Percentiles rank a stretch among this genome's conserved stretches.
Evolutionary conservation across 1,140 invertebrate genomes (phyloP).

Genomic region (Limonius californicus): DNA sequence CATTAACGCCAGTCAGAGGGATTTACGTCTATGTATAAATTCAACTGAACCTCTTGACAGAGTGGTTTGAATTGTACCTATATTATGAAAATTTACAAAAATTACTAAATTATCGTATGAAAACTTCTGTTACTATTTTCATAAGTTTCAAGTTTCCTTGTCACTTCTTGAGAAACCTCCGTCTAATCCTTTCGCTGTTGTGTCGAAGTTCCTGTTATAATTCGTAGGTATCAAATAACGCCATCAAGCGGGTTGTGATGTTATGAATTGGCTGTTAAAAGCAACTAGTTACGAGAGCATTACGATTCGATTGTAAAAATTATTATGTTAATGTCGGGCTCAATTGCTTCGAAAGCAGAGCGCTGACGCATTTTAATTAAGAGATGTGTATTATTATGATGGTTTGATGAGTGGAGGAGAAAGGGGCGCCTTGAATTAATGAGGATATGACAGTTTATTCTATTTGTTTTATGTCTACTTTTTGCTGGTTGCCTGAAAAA

Average conservation of each 20-base stretch:
- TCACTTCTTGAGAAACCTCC: background rate
- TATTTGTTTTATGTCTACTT: conserved; percentile 11
- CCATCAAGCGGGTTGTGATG: background rate
- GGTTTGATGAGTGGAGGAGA: conserved; percentile 8
- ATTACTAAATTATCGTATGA: too few relatives aligned
- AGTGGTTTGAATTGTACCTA: too few relatives aligned
- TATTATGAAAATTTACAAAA: too few relatives aligned
- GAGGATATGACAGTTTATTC: conserved; percentile 27
- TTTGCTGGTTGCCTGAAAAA: too few relatives aligned
- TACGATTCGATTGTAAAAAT: conserved; percentile 2
- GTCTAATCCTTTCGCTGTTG: background rate
- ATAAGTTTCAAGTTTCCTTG: background rate
- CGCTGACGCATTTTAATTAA: conserved; percentile 7
- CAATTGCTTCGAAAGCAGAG: background rate
- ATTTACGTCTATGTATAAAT: too few relatives aligned
- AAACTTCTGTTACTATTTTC: too few relatives aligned
- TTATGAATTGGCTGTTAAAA: too few relatives aligned
- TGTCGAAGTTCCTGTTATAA: background rate
- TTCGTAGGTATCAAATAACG: background rate
- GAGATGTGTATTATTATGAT: background rate
- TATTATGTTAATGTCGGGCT: background rate
- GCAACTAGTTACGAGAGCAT: too few relatives aligned
- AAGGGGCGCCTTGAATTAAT: conserved; percentile 19
- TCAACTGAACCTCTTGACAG: too few relatives aligned
- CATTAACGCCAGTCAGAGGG: too few relatives aligned